phyloP scores from a whole-genome alignment of 2,113 vertebrate species.

The Colaptes auratus region DNA sequence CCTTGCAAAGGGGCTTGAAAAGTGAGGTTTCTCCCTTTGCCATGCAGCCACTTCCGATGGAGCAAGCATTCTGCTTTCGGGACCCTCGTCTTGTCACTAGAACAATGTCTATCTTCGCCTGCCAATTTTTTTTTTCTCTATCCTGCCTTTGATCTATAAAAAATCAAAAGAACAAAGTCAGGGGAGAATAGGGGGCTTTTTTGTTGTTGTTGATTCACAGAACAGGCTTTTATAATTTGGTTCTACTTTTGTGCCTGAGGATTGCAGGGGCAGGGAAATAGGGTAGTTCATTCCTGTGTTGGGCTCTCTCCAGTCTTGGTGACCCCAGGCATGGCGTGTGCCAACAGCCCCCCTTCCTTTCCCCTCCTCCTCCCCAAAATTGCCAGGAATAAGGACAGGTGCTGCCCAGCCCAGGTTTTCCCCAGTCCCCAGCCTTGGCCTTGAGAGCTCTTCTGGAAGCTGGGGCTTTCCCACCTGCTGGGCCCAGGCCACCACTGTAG shows the following conservation, averaged over 20 bases:
- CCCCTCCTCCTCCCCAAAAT: background rate
- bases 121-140: slow-evolving; percentile 74
- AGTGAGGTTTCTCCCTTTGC: slow-evolving; percentile 80
- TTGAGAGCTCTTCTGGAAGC: background rate
- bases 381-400: background rate
- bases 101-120: slow-evolving; percentile 89
- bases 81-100: slow-evolving; percentile 86
- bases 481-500: background rate
- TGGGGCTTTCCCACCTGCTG: background rate
- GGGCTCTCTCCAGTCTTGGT: background rate
- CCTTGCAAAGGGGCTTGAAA: slow-evolving; percentile 74
- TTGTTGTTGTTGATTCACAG: slow-evolving; percentile 75
- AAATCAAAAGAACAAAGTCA: slow-evolving; percentile 91
- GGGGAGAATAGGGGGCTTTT: slow-evolving; percentile 75
- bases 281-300: background rate
- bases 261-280: slow-evolving; percentile 41
- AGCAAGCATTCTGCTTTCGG: slow-evolving; percentile 82
- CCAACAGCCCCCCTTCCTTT: slow-evolving; percentile 18
- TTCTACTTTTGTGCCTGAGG: slow-evolving; percentile 62
- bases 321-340: background rate
- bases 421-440: background rate
- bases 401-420: background rate
- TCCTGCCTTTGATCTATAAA: slow-evolving; percentile 90
- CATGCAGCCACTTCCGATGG: slow-evolving; percentile 87
- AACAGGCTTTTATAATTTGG: slow-evolving; percentile 71